These are phyloP conservation scores for Noctua janthina DNA, from an alignment of 2,888 invertebrate species.

Conservation along the genomic window DNA sequence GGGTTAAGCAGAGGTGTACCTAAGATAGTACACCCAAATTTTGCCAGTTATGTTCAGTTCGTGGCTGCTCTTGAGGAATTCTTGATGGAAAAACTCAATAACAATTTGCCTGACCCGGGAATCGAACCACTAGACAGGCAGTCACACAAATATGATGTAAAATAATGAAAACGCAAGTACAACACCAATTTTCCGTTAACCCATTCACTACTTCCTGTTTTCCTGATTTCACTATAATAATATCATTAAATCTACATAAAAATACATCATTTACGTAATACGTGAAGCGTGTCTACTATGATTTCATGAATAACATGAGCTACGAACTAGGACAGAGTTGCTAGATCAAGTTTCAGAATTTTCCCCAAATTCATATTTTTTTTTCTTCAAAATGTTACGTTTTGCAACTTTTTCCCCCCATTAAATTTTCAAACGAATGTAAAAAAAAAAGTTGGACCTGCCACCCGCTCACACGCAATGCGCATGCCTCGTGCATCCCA, in stretches of 20 bases:
- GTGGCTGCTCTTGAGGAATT: too few relatives aligned
- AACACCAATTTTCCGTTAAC: conserved; percentile 29
- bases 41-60: too few relatives aligned
- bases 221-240: conserved; percentile 51
- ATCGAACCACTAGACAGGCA: too few relatives aligned
- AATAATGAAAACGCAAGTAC: conserved; percentile 45
- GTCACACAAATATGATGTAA: not conserved
- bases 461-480: not conserved
- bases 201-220: conserved; percentile 59
- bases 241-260: conserved; percentile 49
- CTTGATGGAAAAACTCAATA: too few relatives aligned
- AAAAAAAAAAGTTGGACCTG: not conserved
- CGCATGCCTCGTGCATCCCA: not conserved
- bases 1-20: too few relatives aligned
- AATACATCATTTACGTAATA: conserved; percentile 59
- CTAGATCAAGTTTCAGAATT: not conserved
- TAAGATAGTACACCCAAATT: too few relatives aligned
- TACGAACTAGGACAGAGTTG: conserved; percentile 25
- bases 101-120: too few relatives aligned
- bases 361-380: not conserved
- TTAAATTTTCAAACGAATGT: not conserved
- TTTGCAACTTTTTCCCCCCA: not conserved
- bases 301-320: conserved; percentile 47
- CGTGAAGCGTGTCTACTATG: conserved; percentile 59
- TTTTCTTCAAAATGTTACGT: not conserved